Conservation (phyloP, 2,797 vertebrate species). For the Apogon hyalosoma region DNA sequence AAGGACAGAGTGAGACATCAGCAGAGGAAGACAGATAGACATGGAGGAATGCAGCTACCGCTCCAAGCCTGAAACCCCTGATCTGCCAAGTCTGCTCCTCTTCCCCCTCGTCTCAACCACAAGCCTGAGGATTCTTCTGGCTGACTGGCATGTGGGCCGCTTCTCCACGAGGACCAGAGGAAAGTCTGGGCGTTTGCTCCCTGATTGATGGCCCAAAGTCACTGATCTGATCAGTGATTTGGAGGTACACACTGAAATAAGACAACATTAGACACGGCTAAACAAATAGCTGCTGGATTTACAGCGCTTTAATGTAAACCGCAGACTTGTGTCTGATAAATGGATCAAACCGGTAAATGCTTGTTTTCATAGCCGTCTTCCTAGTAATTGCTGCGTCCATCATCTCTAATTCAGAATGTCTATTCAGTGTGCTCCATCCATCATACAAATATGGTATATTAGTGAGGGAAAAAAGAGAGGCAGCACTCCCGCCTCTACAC, state of each 20-base stretch:
- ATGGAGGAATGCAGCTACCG: slow-evolving; percentile 66
- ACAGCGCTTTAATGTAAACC: slow-evolving; percentile 49
- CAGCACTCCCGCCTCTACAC: slow-evolving; percentile 1
- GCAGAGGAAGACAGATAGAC: slow-evolving; percentile 70
- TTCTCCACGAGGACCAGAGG: slow-evolving; percentile 50
- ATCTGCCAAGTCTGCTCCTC: slow-evolving; percentile 70
- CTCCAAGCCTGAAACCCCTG: slow-evolving; percentile 64
- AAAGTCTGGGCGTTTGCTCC: slow-evolving; percentile 29
- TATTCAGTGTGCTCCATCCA: slow-evolving; percentile 17
- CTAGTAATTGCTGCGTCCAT: slow-evolving; percentile 53
- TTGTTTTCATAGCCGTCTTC: slow-evolving; percentile 47
- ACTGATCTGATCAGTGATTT: slow-evolving; percentile 61
- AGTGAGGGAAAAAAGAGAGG: not conserved
- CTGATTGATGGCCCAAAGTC: slow-evolving; percentile 58
- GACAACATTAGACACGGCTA: slow-evolving; percentile 38
- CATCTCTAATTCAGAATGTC: slow-evolving; percentile 52
- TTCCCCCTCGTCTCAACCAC: slow-evolving; percentile 68
- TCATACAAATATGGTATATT: slow-evolving; percentile 14
- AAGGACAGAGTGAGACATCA: slow-evolving; percentile 63
- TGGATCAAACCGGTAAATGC: slow-evolving; percentile 64
- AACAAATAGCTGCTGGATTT: slow-evolving; percentile 60
- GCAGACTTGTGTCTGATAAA: slow-evolving; percentile 70
- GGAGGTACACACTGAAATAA: slow-evolving; percentile 31
- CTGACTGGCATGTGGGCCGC: slow-evolving; percentile 63
- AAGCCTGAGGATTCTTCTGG: slow-evolving; percentile 70